A percentile compares a stretch with the other conserved stretches of the same genome.
Conservation (phyloP, 2,888 invertebrate species). For the Odontothrips loti region DNA sequence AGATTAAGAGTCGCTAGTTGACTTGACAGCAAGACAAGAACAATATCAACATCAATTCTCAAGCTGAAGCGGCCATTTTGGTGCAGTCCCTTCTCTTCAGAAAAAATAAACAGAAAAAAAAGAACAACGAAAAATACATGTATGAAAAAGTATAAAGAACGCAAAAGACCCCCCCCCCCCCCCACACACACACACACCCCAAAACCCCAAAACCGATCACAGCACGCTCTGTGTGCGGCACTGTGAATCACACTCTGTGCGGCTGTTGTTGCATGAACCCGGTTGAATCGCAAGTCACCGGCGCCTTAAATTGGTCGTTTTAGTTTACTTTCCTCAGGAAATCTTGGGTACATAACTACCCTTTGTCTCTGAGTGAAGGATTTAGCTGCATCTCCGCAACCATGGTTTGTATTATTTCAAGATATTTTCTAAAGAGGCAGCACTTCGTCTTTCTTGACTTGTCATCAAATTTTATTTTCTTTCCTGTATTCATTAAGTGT, state of each 20-base stretch:
- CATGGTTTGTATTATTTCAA: background rate
- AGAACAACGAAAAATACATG: no score
- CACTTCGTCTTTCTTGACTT: background rate
- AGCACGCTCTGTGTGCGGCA: no score
- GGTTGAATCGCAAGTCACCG: constrained; percentile 23
- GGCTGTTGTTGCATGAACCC: background rate
- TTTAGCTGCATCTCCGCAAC: background rate
- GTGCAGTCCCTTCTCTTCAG: no score
- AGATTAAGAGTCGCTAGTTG: no score
- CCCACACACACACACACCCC: no score
- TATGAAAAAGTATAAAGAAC: no score
- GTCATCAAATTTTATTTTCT: background rate
- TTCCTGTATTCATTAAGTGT: background rate
- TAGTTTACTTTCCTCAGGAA: background rate
- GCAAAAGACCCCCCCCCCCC: no score
- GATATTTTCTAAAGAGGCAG: background rate
- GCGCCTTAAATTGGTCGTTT: background rate
- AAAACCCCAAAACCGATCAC: no score
- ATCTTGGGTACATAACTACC: background rate
- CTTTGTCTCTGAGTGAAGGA: background rate
- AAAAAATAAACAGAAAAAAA: no score
- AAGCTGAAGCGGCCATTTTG: no score
- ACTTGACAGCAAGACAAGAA: no score
- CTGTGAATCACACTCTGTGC: background rate
- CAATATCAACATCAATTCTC: no score